phyloP scores from a whole-genome alignment of 2,797 vertebrate genomes.

The Sebastes variabilis region DNA sequence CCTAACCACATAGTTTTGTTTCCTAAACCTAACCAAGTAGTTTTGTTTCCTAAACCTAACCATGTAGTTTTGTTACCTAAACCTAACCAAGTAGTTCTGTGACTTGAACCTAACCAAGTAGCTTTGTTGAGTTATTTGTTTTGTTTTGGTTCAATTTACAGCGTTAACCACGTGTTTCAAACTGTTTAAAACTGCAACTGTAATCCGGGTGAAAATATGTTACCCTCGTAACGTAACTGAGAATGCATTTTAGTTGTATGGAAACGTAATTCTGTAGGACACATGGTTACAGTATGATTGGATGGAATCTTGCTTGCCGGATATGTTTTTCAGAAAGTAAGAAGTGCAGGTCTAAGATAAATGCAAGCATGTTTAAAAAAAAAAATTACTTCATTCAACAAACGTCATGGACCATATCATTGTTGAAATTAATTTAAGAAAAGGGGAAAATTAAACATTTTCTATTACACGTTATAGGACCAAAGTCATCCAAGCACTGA shows the following conservation, averaged over 20 bases:
- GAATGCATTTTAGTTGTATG: not conserved
- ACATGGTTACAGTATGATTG: not conserved
- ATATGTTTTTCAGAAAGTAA: not conserved
- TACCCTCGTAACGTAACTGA: not conserved
- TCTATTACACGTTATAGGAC: not conserved
- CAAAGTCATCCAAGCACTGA: constrained; percentile 12
- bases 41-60: too few species aligned
- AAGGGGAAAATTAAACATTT: not conserved
- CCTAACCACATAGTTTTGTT: too few species aligned
- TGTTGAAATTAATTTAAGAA: not conserved
- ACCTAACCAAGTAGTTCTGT: too few species aligned
- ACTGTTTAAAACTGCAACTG: too few species aligned
- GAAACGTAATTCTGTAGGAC: not conserved
- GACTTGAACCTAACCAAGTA: too few species aligned
- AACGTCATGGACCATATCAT: not conserved
- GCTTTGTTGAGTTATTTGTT: not conserved
- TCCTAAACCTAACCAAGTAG: too few species aligned
- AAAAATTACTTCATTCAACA: not conserved
- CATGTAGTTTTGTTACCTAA: too few species aligned
- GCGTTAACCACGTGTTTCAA: too few species aligned
- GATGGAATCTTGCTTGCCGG: not conserved
- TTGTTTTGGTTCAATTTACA: not conserved
- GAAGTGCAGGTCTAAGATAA: not conserved
- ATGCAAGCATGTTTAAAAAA: not conserved
- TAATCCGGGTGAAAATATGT: not conserved